These are phyloP conservation scores for Plutella xylostella DNA, from an alignment of 2,888 invertebrate species.

Conservation along the genomic window DNA sequence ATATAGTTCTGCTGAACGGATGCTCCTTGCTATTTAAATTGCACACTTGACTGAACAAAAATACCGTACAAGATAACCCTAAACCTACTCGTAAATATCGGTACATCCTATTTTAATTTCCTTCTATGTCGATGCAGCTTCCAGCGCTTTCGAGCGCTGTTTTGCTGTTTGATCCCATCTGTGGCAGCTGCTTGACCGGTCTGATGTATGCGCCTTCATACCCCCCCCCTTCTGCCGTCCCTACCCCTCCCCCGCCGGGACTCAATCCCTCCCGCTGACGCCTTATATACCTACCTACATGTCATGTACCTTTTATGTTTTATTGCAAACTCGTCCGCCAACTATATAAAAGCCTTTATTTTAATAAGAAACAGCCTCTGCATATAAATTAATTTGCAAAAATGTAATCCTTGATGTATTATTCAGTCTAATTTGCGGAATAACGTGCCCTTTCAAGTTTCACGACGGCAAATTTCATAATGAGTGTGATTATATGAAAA, in stretches of 20 bases:
- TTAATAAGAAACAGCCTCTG: conserved; percentile 47
- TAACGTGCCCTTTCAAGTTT: conserved; percentile 16
- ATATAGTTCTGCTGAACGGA: too few relatives aligned
- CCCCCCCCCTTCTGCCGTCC: conserved; percentile 22
- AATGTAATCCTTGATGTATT: conserved; percentile 30
- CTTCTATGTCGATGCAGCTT: too few relatives aligned
- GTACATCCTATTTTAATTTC: too few relatives aligned
- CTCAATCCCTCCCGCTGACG: conserved; percentile 11
- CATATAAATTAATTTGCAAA: conserved; percentile 50
- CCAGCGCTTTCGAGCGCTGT: too few relatives aligned
- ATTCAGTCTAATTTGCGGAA: conserved; percentile 38
- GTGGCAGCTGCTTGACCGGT: conserved; percentile 13
- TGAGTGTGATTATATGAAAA: conserved; percentile 29
- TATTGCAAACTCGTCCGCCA: conserved; percentile 42
- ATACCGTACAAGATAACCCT: too few relatives aligned
- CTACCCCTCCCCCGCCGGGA: conserved; percentile 22
- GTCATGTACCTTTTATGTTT: conserved; percentile 32
- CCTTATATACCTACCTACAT: conserved; percentile 21
- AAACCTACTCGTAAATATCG: too few relatives aligned
- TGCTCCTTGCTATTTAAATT: too few relatives aligned
- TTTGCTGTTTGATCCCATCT: too few relatives aligned
- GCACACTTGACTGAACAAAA: too few relatives aligned
- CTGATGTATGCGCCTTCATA: conserved; percentile 34
- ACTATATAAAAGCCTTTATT: conserved; percentile 53
- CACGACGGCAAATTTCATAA: conserved; percentile 21